A percentile compares a stretch with the other conserved stretches of the same genome.
These are phyloP conservation scores for Brachyistius frenatus DNA, from an alignment of 2,113 vertebrate species.

Conservation along the genomic window DNA sequence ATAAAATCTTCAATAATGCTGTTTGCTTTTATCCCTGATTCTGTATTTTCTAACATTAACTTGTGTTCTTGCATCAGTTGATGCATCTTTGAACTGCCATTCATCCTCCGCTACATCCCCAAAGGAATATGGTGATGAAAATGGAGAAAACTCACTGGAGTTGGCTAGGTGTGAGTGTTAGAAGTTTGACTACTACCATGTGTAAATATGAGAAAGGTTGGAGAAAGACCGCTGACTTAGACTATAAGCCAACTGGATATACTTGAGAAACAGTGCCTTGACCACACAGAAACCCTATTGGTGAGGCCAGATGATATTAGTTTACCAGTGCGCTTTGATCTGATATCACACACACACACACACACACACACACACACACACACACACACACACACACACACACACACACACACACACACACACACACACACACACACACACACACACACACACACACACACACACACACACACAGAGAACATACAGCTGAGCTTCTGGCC, in stretches of 20 bases:
- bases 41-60: constrained; percentile 28
- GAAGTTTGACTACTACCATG: constrained; percentile 8
- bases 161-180: constrained; percentile 19
- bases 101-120: constrained; percentile 20
- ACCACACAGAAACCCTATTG: constrained; percentile 35
- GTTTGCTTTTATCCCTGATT: constrained; percentile 36
- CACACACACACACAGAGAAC: constrained; percentile 26
- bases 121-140: constrained; percentile 50
- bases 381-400: not conserved
- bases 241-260: constrained; percentile 4
- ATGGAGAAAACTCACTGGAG: constrained; percentile 36
- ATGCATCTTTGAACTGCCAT: constrained; percentile 44
- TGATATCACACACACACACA: not conserved
- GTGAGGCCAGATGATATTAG: constrained; percentile 38
- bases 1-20: constrained; percentile 25
- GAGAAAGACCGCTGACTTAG: constrained; percentile 7
- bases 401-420: constrained; percentile 10
- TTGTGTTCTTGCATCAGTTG: constrained; percentile 21
- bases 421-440: too few relatives aligned
- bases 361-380: too few relatives aligned
- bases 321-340: constrained; percentile 65
- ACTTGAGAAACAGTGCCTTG: constrained; percentile 35
- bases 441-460: too few relatives aligned
- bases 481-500: constrained; percentile 18
- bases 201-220: constrained; percentile 8